A percentile compares a stretch with the other conserved stretches of the same genome.
Conservation (phyloP, 2,113 vertebrate species). For the Centropus bengalensis region DNA sequence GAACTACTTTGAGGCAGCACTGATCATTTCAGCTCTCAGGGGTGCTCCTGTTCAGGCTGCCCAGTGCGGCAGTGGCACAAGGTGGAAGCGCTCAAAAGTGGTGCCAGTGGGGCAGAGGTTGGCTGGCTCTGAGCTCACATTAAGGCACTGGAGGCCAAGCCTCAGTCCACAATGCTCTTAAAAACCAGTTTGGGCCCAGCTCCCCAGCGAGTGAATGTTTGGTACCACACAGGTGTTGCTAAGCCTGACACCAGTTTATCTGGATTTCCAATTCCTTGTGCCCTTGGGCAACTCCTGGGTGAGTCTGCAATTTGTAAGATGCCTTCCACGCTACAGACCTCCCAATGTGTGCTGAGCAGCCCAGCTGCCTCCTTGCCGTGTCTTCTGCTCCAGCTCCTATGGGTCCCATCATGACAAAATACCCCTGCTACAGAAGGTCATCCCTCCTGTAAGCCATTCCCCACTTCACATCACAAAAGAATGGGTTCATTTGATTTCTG, state of each 20-base stretch:
- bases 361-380: neutral
- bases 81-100: neutral
- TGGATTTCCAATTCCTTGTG: neutral
- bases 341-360: neutral
- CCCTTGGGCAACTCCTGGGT: neutral
- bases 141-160: neutral
- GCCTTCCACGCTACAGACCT: neutral
- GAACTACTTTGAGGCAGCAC: neutral
- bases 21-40: neutral
- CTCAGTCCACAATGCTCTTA: neutral
- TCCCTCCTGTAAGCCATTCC: neutral
- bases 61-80: neutral
- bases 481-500: neutral
- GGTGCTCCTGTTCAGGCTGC: neutral
- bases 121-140: neutral
- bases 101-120: neutral
- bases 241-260: neutral
- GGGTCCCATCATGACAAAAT: neutral
- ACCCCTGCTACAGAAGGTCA: neutral
- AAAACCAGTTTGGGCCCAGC: neutral
- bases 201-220: neutral
- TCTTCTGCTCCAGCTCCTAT: neutral
- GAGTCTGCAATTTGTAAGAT: neutral
- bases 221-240: neutral
- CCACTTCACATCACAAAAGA: neutral